phyloP scores from a whole-genome alignment of 2,888 invertebrate genomes.

The Mythimna lalbum region DNA sequence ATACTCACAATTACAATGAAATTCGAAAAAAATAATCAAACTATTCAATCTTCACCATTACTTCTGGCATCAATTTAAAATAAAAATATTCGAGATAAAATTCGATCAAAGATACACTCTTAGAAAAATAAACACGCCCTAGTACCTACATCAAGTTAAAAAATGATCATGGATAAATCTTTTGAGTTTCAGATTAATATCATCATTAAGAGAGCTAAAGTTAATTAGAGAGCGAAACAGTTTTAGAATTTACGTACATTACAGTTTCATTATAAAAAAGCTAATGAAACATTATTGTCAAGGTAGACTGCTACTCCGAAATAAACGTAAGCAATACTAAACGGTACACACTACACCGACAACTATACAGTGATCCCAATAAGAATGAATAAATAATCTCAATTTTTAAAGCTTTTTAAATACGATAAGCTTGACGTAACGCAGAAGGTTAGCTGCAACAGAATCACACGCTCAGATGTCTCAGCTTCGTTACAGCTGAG shows the following conservation, averaged over 20 bases:
- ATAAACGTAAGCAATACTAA: constrained; percentile 70
- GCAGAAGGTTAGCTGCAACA: constrained; percentile 76
- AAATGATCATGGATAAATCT: constrained; percentile 62
- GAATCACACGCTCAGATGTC: constrained; percentile 71
- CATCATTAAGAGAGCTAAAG: constrained; percentile 80
- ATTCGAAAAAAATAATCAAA: constrained; percentile 42
- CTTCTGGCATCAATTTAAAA: constrained; percentile 49
- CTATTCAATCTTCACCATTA: constrained; percentile 43
- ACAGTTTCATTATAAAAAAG: constrained; percentile 66
- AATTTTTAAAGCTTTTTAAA: constrained; percentile 88
- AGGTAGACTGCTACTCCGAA: constrained; percentile 74
- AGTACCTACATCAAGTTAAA: constrained; percentile 56
- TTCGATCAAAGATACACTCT: constrained; percentile 59
- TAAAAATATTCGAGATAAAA: constrained; percentile 57
- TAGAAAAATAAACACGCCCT: constrained; percentile 72
- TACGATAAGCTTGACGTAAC: constrained; percentile 80
- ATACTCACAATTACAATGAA: constrained; percentile 42
- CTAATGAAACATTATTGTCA: constrained; percentile 82
- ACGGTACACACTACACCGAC: constrained; percentile 70
- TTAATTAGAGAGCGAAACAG: constrained; percentile 82
- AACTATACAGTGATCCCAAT: constrained; percentile 78
- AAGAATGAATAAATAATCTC: constrained; percentile 88
- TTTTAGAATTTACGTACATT: constrained; percentile 70
- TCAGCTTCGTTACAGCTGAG: constrained; percentile 64
- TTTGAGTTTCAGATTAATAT: constrained; percentile 62